phyloP scores from a whole-genome alignment of 2,797 vertebrate genomes.

The Emydoidea blandingii region DNA sequence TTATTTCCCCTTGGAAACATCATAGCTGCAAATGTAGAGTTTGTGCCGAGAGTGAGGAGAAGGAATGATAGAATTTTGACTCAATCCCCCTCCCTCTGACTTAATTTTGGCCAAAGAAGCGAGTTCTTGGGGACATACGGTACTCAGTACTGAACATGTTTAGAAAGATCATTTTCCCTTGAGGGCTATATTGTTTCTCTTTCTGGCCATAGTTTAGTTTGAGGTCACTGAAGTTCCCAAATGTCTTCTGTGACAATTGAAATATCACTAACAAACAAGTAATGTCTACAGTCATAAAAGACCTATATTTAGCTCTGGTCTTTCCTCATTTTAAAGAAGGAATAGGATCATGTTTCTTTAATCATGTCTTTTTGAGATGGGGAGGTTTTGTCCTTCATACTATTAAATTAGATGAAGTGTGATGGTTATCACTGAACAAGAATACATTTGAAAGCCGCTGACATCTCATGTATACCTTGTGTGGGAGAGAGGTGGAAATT shows the following conservation, averaged over 20 bases:
- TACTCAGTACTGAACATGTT: neutral
- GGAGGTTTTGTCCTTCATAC: neutral
- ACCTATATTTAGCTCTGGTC: neutral
- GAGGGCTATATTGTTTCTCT: conserved; percentile 1
- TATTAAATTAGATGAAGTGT: rapidly evolving
- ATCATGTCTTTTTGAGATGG: rapidly evolving
- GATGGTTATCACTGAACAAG: neutral
- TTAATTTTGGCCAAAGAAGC: neutral
- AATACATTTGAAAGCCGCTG: neutral
- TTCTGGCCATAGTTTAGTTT: neutral
- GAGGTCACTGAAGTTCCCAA: neutral
- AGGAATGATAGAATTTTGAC: neutral
- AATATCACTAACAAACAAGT: neutral
- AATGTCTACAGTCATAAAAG: rapidly evolving
- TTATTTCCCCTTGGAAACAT: neutral
- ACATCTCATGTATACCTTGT: neutral
- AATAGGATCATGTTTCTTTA: neutral
- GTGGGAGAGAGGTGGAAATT: neutral
- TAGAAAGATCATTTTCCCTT: conserved; percentile 10
- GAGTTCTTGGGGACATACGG: neutral
- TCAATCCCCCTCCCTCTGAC: neutral
- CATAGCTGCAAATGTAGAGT: rapidly evolving
- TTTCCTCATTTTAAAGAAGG: neutral
- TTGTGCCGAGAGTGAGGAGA: neutral
- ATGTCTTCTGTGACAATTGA: neutral